phyloP scores from a whole-genome alignment of 2,888 invertebrate genomes.

The Caenorhabditis sp. region DNA sequence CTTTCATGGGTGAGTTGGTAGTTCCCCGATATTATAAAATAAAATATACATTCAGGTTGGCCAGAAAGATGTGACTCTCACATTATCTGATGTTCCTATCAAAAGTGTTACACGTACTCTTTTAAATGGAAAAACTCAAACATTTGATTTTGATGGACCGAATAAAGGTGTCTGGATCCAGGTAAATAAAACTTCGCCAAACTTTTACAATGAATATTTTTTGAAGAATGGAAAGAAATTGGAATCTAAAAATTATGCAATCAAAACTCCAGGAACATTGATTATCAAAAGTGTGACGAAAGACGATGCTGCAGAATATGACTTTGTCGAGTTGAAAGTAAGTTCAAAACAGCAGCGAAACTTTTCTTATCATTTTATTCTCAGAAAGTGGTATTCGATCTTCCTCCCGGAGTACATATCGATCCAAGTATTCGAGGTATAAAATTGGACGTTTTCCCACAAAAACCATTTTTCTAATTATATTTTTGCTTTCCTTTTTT shows the following conservation, averaged over 20 bases:
- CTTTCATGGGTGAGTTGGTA: too few species aligned
- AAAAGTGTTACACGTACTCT: slow-evolving; percentile 3
- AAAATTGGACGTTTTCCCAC: slow-evolving; percentile 10
- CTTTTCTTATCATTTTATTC: too few species aligned
- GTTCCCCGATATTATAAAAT: too few species aligned
- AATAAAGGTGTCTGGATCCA: slow-evolving; percentile 12
- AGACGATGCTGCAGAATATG: not conserved
- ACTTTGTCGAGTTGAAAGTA: not conserved
- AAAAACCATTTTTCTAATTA: not conserved
- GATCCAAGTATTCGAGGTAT: not conserved
- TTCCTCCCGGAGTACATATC: slow-evolving; percentile 5
- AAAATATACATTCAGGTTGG: too few species aligned
- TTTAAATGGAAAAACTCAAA: slow-evolving; percentile 7
- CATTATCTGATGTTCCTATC: too few species aligned
- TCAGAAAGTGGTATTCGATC: not conserved
- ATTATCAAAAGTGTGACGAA: slow-evolving; percentile 1
- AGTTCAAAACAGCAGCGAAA: too few species aligned
- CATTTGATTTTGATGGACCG: slow-evolving; percentile 3
- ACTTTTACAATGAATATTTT: not conserved
- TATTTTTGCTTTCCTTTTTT: not conserved
- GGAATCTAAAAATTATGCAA: not conserved
- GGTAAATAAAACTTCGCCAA: not conserved
- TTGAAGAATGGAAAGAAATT: slow-evolving; percentile 12
- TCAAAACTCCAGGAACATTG: not conserved
- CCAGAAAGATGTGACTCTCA: too few species aligned